phyloP scores from a whole-genome alignment of 2,113 vertebrate genomes.

The Gallinago paraguaiae region DNA sequence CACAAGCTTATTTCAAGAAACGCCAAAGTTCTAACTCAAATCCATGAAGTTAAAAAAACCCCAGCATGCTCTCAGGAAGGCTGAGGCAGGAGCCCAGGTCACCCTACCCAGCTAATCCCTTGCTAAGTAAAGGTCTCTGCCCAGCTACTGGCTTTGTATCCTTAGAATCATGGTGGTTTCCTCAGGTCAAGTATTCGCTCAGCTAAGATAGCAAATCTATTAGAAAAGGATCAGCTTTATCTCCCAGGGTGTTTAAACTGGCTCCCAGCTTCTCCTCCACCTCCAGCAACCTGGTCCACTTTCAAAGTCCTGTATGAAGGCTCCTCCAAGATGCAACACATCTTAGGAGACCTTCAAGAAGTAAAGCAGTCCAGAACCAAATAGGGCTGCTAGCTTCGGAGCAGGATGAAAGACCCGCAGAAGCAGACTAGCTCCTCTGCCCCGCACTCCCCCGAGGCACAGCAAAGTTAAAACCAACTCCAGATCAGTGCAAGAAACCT shows the following conservation, averaged over 20 bases:
- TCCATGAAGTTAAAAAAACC: neutral
- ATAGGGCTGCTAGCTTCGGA: neutral
- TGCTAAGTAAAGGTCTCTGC: neutral
- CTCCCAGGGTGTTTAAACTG: neutral
- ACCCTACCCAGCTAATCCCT: neutral
- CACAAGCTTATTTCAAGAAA: conserved; percentile 5
- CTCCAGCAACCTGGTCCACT: accelerated
- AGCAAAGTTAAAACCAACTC: neutral
- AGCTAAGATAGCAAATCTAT: neutral
- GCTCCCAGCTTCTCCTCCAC: neutral
- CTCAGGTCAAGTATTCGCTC: neutral
- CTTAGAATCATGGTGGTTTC: accelerated
- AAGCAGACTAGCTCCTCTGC: neutral
- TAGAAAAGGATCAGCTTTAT: neutral
- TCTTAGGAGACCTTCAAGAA: neutral
- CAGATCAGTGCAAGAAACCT: neutral
- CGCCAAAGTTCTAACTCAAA: neutral
- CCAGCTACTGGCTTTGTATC: neutral
- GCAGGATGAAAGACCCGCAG: neutral
- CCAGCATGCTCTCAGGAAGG: neutral
- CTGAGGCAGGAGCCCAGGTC: neutral
- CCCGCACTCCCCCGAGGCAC: neutral
- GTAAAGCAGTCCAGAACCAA: neutral
- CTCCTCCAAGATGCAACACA: too few relatives aligned
- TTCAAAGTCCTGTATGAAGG: neutral